Percentiles rank a stretch among this genome's conserved stretches.
Evolutionary conservation across 2,113 vertebrate genomes (phyloP).

Genomic region (Argyrosomus japonicus): DNA sequence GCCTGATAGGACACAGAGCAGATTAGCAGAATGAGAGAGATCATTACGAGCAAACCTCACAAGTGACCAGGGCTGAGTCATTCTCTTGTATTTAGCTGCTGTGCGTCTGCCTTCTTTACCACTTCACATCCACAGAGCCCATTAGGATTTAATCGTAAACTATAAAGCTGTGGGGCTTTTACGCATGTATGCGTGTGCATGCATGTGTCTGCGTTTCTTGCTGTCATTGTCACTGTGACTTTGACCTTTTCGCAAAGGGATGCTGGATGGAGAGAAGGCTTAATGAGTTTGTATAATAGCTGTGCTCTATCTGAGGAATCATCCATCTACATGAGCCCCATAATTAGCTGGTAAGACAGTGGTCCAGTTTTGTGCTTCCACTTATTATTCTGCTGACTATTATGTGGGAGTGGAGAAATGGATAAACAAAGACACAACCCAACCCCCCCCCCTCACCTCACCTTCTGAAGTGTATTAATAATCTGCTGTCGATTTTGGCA

Average conservation of each 20-base stretch:
- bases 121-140: conserved; percentile 41
- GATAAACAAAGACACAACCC: conserved; percentile 72
- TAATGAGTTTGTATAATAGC: conserved; percentile 83
- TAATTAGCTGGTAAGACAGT: conserved; percentile 80
- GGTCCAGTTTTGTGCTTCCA: conserved; percentile 71
- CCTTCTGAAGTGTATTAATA: conserved; percentile 71
- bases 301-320: conserved; percentile 76
- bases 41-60: conserved; percentile 71
- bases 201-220: conserved; percentile 33
- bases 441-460: background rate
- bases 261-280: conserved; percentile 69
- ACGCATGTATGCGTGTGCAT: conserved; percentile 41
- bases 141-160: conserved; percentile 53
- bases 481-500: conserved; percentile 62
- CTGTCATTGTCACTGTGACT: conserved; percentile 69
- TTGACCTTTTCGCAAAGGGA: conserved; percentile 79
- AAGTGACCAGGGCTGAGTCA: conserved; percentile 76
- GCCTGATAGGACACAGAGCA: conserved; percentile 63
- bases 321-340: conserved; percentile 78
- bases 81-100: conserved; percentile 60
- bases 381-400: conserved; percentile 78
- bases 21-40: conserved; percentile 73
- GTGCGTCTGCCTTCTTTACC: conserved; percentile 31
- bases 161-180: conserved; percentile 20
- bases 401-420: conserved; percentile 68